phyloP scores from a whole-genome alignment of 1,140 invertebrate genomes.

The Zaprionus taronus region DNA sequence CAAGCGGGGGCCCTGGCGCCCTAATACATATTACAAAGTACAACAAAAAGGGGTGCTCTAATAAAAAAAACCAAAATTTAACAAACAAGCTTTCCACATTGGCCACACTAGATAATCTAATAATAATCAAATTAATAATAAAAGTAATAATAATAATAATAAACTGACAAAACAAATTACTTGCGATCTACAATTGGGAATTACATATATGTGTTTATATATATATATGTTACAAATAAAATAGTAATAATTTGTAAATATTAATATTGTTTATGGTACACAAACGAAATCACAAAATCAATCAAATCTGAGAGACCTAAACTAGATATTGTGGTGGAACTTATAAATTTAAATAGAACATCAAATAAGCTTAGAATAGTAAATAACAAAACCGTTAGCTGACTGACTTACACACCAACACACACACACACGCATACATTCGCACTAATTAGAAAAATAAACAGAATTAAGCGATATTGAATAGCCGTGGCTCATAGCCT shows the following conservation, averaged over 20 bases:
- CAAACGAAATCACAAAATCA: slow-evolving; percentile 47
- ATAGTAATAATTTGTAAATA: slow-evolving; percentile 30
- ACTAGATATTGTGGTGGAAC: slow-evolving; percentile 39
- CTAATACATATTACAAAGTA: slow-evolving; percentile 56
- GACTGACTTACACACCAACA: slow-evolving; percentile 18
- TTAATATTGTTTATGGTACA: slow-evolving; percentile 37
- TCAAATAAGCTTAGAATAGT: slow-evolving; percentile 73
- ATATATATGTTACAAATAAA: slow-evolving; percentile 18
- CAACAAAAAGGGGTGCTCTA: slow-evolving; percentile 56
- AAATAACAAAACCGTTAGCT: slow-evolving; percentile 65
- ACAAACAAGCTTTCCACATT: slow-evolving; percentile 43
- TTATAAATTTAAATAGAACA: slow-evolving; percentile 42
- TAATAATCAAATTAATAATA: slow-evolving; percentile 26
- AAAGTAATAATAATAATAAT: slow-evolving; percentile 25
- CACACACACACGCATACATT: slow-evolving; percentile 16
- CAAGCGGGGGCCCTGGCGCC: slow-evolving; percentile 43
- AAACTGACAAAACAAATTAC: slow-evolving; percentile 45
- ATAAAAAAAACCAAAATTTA: slow-evolving; percentile 42
- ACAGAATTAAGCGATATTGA: slow-evolving; percentile 40
- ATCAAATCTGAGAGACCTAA: slow-evolving; percentile 24
- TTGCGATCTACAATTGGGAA: slow-evolving; percentile 24
- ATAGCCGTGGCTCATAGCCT: slow-evolving; percentile 47
- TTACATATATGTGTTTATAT: slow-evolving; percentile 13
- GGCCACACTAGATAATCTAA: slow-evolving; percentile 34
- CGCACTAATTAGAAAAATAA: slow-evolving; percentile 42